phyloP scores from a whole-genome alignment of 1,140 invertebrate species.

The Lepidurus couesii region DNA sequence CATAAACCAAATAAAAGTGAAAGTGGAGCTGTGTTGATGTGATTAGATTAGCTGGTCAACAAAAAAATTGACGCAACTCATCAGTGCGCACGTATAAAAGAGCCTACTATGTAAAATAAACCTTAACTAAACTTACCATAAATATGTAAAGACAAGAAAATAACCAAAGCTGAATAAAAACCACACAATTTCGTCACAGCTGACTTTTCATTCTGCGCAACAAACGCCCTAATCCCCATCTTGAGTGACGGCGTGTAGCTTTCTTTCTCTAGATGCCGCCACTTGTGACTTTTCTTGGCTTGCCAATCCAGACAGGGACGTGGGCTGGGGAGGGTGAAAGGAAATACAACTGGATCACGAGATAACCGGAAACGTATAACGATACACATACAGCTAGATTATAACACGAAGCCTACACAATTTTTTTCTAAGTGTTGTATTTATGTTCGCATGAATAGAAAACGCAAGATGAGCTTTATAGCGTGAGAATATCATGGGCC shows the following conservation, averaged over 20 bases:
- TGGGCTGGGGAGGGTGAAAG: too few species aligned
- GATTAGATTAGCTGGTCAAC: not conserved
- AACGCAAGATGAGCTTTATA: slow-evolving; percentile 45
- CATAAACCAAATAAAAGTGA: not conserved
- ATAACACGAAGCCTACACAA: not conserved
- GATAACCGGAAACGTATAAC: too few species aligned
- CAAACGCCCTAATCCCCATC: not conserved
- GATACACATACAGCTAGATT: too few species aligned
- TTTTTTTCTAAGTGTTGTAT: slow-evolving; percentile 9
- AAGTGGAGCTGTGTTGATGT: not conserved
- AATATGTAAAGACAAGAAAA: slow-evolving; percentile 14
- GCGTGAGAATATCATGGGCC: slow-evolving; percentile 75
- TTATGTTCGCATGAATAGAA: slow-evolving; percentile 28
- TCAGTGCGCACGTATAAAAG: not conserved
- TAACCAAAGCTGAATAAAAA: slow-evolving; percentile 6
- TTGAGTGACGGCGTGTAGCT: not conserved
- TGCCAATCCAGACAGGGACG: too few species aligned
- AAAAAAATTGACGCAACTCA: not conserved
- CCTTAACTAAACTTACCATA: not conserved
- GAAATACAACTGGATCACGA: too few species aligned
- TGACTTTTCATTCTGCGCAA: slow-evolving; percentile 3
- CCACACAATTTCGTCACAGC: not conserved
- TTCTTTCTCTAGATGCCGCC: not conserved
- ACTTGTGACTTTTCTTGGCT: too few species aligned
- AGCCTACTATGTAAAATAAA: not conserved